These are phyloP conservation scores for Coenonympha glycerion DNA, from an alignment of 2,888 invertebrate species.

Conservation along the genomic window DNA sequence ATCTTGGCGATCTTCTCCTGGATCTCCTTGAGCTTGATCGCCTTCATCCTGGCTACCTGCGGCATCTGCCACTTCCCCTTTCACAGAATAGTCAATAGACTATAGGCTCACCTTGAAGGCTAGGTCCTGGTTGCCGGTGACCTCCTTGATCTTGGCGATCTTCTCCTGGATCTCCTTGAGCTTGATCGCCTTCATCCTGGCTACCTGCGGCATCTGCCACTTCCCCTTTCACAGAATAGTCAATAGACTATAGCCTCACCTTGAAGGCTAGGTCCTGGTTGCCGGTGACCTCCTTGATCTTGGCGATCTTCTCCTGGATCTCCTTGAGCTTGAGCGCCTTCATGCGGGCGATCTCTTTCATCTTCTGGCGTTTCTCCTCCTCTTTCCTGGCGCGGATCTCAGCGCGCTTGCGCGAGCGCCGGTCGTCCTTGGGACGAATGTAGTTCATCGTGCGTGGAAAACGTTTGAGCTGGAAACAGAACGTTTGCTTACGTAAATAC, in stretches of 20 bases:
- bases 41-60: no score
- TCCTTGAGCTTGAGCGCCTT: conserved; percentile 92
- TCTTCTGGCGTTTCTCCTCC: conserved; percentile 85
- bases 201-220: conserved; percentile 88
- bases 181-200: conserved; percentile 91
- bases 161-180: no score
- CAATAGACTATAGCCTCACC: conserved; percentile 46
- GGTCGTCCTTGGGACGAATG: conserved; percentile 86
- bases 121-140: no score
- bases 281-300: conserved; percentile 91
- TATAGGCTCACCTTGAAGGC: no score
- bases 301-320: conserved; percentile 90
- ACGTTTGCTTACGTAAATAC: neutral
- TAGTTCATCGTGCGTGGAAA: conserved; percentile 94
- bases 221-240: no score
- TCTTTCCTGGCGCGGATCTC: conserved; percentile 84
- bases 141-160: no score
- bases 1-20: no score
- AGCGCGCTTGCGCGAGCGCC: conserved; percentile 84
- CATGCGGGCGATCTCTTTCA: conserved; percentile 90
- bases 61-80: conserved; percentile 90
- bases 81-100: no score
- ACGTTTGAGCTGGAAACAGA: conserved; percentile 80
- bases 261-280: conserved; percentile 82
- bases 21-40: no score